These are phyloP conservation scores for Caenorhabditis sinica DNA, from an alignment of 2,888 invertebrate species.

Conservation along the genomic window DNA sequence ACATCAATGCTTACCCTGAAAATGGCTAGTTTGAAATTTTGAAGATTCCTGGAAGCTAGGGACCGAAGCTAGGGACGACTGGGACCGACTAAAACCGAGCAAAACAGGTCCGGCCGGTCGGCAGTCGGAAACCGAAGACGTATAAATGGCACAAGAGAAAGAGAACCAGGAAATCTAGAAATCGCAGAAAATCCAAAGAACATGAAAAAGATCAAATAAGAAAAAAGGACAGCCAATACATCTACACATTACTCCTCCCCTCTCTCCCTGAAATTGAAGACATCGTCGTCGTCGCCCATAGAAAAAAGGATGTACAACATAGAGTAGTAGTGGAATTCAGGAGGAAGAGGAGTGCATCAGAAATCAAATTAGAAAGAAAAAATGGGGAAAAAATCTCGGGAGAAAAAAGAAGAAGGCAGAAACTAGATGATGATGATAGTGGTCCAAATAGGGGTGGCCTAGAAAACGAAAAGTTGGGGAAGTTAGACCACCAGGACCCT, in stretches of 20 bases:
- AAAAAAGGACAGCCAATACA: too few species aligned
- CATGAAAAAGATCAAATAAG: too few species aligned
- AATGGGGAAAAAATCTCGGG: not conserved
- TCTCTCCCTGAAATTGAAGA: constrained; percentile 9
- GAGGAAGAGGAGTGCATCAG: constrained; percentile 14
- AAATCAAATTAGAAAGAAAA: constrained; percentile 25
- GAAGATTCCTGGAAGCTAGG: too few species aligned
- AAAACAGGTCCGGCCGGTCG: too few species aligned
- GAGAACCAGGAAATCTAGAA: not conserved
- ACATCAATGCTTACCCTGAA: constrained; percentile 52
- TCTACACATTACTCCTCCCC: too few species aligned
- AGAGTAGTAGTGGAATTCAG: not conserved
- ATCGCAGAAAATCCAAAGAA: too few species aligned
- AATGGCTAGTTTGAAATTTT: too few species aligned
- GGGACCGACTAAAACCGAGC: too few species aligned
- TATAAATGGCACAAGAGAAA: not conserved
- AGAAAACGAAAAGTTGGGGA: not conserved
- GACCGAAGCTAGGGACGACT: too few species aligned
- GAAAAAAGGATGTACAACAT: not conserved
- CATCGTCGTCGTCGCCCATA: not conserved
- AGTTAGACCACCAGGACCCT: not conserved
- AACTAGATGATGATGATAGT: not conserved
- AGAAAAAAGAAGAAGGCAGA: not conserved
- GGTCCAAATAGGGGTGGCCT: not conserved
- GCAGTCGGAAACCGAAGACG: too few species aligned